Evolutionary conservation across 2,888 invertebrate genomes (phyloP).

Genomic region (Cerastis leucographa): DNA sequence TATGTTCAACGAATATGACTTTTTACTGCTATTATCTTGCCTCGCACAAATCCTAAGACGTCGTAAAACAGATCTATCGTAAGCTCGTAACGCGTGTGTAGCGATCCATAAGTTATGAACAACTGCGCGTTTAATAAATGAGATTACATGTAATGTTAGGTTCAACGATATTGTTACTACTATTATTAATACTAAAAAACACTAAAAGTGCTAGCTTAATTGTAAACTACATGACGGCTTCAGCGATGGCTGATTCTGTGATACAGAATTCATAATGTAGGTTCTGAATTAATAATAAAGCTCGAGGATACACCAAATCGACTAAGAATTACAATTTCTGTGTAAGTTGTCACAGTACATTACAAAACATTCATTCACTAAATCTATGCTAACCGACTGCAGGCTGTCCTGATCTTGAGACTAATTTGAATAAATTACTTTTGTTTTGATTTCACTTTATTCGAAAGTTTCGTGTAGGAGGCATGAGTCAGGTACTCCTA

Average conservation of each 20-base stretch:
- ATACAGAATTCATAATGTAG: not conserved
- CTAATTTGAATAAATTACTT: not conserved
- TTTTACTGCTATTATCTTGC: slow-evolving; percentile 20
- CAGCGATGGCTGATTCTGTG: not conserved
- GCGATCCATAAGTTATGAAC: slow-evolving; percentile 15
- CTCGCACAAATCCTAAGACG: slow-evolving; percentile 15
- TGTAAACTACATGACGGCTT: too few relatives aligned
- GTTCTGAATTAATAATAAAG: not conserved
- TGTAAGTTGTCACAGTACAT: not conserved
- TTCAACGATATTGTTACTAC: not conserved
- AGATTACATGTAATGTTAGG: not conserved
- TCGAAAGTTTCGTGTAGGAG: not conserved
- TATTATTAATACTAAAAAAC: not conserved
- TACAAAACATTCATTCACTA: not conserved
- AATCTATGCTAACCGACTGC: not conserved
- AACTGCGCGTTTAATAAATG: slow-evolving; percentile 11
- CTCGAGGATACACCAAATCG: not conserved
- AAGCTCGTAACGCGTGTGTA: slow-evolving; percentile 16
- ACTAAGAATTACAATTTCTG: not conserved
- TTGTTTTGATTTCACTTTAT: not conserved
- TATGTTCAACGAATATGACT: slow-evolving; percentile 6
- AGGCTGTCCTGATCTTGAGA: not conserved
- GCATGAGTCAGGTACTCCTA: not conserved
- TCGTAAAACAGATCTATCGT: slow-evolving; percentile 36
- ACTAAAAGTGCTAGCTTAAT: too few relatives aligned